Percentiles rank a stretch among this genome's conserved stretches.
These are phyloP conservation scores for Tachystola acroxantha DNA, from an alignment of 2,888 invertebrate species.

Conservation along the genomic window DNA sequence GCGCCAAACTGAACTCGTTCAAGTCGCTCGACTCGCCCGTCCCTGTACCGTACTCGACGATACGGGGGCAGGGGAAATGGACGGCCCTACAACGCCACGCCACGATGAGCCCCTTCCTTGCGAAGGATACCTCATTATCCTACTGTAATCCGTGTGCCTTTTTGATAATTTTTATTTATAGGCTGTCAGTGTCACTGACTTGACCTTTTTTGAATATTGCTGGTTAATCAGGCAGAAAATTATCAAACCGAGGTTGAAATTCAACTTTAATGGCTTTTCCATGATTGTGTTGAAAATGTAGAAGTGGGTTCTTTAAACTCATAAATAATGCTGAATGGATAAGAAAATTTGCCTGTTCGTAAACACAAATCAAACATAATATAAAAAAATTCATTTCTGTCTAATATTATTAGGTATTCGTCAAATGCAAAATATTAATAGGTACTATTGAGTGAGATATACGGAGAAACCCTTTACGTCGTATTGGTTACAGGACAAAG, in stretches of 20 bases:
- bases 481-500: no score
- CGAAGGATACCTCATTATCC: conserved; percentile 75
- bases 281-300: no score
- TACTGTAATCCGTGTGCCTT: conserved; percentile 70
- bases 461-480: no score
- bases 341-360: no score
- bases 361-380: no score
- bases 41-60: conserved; percentile 9
- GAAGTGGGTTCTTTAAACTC: no score
- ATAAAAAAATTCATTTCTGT: no score
- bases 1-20: conserved; percentile 65
- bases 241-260: conserved; percentile 6
- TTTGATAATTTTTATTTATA: conserved; percentile 69
- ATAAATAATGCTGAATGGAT: no score
- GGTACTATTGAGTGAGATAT: no score
- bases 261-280: not conserved
- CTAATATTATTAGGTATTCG: no score
- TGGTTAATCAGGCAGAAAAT: conserved; percentile 6
- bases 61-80: conserved; percentile 11
- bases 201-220: conserved; percentile 42
- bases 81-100: no score
- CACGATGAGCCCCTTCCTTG: conserved; percentile 51
- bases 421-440: no score
- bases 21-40: conserved; percentile 14
- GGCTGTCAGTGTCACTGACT: conserved; percentile 39